Percentiles rank a stretch among this genome's conserved stretches.
Conservation (phyloP, 2,888 invertebrate genomes). For the Sinopyrophorus schimmeli region DNA sequence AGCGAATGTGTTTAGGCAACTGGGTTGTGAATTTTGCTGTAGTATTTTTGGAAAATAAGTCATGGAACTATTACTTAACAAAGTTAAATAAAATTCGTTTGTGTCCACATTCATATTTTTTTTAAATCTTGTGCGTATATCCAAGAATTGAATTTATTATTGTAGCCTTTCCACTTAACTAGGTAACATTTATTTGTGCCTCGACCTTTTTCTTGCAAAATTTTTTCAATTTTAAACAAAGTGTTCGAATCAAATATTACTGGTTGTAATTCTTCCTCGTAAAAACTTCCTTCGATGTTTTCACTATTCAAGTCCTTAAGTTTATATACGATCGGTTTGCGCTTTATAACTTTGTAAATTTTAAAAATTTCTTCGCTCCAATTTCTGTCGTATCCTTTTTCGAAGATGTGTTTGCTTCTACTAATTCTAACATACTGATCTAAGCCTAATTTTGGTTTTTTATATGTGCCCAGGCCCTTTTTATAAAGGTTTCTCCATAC, state of each 20-base stretch:
- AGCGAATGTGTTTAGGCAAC: conserved; percentile 30
- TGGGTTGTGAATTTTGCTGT: conserved; percentile 38
- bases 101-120: conserved; percentile 9
- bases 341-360: conserved; percentile 28
- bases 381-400: conserved; percentile 34
- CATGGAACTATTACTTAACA: conserved; percentile 38
- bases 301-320: conserved; percentile 35
- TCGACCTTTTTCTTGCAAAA: conserved; percentile 26
- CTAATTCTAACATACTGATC: conserved; percentile 13
- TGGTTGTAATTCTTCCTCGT: conserved; percentile 35
- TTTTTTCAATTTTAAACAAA: conserved; percentile 35
- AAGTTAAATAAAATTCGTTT: conserved; percentile 37
- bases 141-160: conserved; percentile 37
- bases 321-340: conserved; percentile 38
- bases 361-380: conserved; percentile 40
- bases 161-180: conserved; percentile 40
- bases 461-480: conserved; percentile 12
- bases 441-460: conserved; percentile 21
- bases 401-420: conserved; percentile 34
- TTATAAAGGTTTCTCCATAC: conserved; percentile 26
- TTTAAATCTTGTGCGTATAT: conserved; percentile 6
- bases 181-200: conserved; percentile 23
- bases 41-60: conserved; percentile 38
- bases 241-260: conserved; percentile 16
- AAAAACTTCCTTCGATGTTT: conserved; percentile 37